Percentiles rank a stretch among this genome's conserved stretches.
Conservation (phyloP, 2,113 vertebrate genomes). For the Dicentrarchus labrax region DNA sequence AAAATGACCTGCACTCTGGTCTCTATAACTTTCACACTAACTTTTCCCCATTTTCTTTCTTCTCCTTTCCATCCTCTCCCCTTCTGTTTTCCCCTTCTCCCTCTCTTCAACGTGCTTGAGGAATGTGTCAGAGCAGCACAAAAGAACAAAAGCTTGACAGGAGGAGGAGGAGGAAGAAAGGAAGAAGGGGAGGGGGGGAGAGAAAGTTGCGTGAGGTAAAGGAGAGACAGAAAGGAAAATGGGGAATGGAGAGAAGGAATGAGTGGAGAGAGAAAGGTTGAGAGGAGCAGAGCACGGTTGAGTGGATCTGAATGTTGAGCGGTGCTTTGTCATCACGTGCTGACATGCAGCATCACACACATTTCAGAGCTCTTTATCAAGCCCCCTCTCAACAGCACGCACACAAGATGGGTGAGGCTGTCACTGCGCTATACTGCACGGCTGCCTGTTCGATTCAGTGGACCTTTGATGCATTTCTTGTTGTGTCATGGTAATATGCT, state of each 20-base stretch:
- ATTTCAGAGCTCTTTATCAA: conserved; percentile 71
- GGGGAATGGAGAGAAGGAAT: conserved; percentile 48
- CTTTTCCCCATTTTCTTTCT: conserved; percentile 34
- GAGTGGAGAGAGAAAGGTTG: conserved; percentile 54
- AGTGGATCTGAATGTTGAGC: conserved; percentile 72
- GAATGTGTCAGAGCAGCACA: conserved; percentile 82
- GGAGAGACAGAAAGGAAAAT: conserved; percentile 41
- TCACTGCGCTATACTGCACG: conserved; percentile 17
- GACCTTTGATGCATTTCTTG: conserved; percentile 63
- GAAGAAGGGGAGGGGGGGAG: background rate
- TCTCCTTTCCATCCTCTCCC: conserved; percentile 49
- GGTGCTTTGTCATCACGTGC: conserved; percentile 78
- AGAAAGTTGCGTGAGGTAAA: conserved; percentile 63
- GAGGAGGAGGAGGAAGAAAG: conserved; percentile 43
- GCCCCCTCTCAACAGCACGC: conserved; percentile 30
- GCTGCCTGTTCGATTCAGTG: conserved; percentile 49
- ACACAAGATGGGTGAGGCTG: conserved; percentile 55
- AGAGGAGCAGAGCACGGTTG: conserved; percentile 65
- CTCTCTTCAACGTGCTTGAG: conserved; percentile 66
- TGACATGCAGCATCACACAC: conserved; percentile 77
- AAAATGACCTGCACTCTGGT: conserved; percentile 66
- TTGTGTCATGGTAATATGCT: conserved; percentile 65
- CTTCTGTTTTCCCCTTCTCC: conserved; percentile 52
- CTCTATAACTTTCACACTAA: conserved; percentile 52
- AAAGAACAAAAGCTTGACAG: conserved; percentile 80